Evolutionary conservation across 2,888 invertebrate genomes (phyloP).

Genomic region (Ochropleura leucogaster): DNA sequence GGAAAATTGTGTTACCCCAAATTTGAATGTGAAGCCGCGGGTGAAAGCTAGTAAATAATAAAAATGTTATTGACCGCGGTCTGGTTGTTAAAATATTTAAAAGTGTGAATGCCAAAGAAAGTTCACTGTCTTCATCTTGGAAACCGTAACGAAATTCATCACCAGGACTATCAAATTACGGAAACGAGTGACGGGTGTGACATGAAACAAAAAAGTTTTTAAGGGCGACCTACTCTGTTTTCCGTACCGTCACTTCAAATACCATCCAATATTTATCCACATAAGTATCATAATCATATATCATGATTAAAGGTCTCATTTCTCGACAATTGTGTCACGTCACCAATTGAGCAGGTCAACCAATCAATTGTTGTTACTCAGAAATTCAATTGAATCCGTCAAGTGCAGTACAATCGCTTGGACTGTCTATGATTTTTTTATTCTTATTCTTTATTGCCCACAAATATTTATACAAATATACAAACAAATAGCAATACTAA

Average conservation of each 20-base stretch:
- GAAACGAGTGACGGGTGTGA: not conserved
- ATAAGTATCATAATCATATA: conserved; percentile 53
- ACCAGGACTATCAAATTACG: not conserved
- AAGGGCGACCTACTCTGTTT: not conserved
- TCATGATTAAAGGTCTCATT: conserved; percentile 61
- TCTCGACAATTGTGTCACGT: conserved; percentile 56
- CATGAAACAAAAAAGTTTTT: not conserved
- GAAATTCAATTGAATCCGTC: conserved; percentile 63
- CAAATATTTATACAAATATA: too few species aligned
- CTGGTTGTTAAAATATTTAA: too few species aligned
- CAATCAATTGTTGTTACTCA: conserved; percentile 61
- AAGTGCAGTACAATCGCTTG: conserved; percentile 32
- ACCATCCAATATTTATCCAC: conserved; percentile 19
- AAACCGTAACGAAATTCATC: not conserved
- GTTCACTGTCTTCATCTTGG: not conserved
- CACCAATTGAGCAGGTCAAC: conserved; percentile 56
- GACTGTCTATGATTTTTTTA: not conserved
- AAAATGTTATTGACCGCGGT: too few species aligned
- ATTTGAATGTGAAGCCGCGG: too few species aligned
- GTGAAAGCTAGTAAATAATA: too few species aligned
- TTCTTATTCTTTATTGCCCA: too few species aligned
- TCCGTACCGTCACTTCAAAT: conserved; percentile 8
- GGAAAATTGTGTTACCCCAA: too few species aligned
- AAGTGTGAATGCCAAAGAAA: too few species aligned
- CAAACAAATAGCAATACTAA: too few species aligned